Base-by-base conservation (phyloP, 1,140 invertebrate genomes). In the Drosophila willistoni region DNA sequence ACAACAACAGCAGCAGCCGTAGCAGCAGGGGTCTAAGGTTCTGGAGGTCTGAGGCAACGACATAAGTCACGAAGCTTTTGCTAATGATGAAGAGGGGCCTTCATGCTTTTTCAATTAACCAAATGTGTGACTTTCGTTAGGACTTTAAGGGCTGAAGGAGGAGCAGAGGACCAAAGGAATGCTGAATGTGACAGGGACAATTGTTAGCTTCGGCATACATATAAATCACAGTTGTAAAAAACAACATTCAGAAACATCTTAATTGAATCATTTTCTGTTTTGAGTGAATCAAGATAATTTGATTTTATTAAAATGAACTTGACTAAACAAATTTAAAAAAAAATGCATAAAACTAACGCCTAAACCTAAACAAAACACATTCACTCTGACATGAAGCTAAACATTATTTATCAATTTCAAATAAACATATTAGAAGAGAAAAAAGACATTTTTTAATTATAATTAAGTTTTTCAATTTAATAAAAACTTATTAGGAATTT, bases 31-130 rank as follows among this genome's bases (percentile, higher is more conserved):
- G 19, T 39, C 72, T 51, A 7, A 51, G 17, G 44, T 17, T 47
- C 44, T 39, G 22, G 36, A 39, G 61, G 64, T 76, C 19, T 3
- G 14, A 36, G 57, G 59, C 63, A 62, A 72, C 76, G 73, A 68
- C 83, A 86, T 67, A 86, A 86, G 84, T 86, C 84, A 79, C 82
- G 83, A 87, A 83, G 82, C 82, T 74, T 76, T 73, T 83, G 84
- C 83, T 87, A 87, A 86, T 86, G 83, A 86, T 83, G 83, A 87
- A 51, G 44, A 51, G 44, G 84, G 67, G 77, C 83, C 83, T 77
- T 80, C 79, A 83, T 86, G 83, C 81, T 83, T 86, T 86, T 86
- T 87, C 79, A 86, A 86, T 86, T 86, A 86, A 86, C 83, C 79
- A 87, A 83, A 87, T 86, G 83, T 71, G 69, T 78, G 60, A 77